These are phyloP conservation scores for Cephus pulcher DNA, from an alignment of 2,888 invertebrate species.

Conservation along the genomic window DNA sequence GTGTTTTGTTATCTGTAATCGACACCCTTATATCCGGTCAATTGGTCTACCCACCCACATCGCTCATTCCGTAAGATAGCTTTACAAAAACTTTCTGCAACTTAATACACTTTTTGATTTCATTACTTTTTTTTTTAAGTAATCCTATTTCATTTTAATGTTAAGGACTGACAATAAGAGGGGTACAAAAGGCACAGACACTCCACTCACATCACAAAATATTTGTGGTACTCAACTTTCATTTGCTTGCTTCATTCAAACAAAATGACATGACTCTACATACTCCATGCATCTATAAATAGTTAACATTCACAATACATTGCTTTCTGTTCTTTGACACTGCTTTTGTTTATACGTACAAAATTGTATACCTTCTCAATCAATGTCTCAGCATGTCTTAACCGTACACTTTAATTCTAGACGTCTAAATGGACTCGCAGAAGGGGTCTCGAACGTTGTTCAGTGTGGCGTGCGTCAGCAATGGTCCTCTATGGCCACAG, in stretches of 20 bases:
- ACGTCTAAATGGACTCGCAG: slow-evolving; percentile 78
- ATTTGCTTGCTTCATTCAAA: neutral
- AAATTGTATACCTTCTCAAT: neutral
- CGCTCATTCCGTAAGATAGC: slow-evolving; percentile 78
- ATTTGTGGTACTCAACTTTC: neutral
- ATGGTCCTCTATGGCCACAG: slow-evolving; percentile 62
- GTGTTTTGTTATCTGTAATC: slow-evolving; percentile 76
- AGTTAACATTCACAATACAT: neutral
- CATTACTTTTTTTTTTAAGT: neutral
- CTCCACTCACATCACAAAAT: neutral
- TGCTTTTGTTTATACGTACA: neutral
- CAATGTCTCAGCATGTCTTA: neutral
- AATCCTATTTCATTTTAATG: neutral
- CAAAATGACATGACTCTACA: neutral
- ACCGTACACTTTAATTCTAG: slow-evolving; percentile 61
- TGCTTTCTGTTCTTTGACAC: neutral
- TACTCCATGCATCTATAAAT: neutral
- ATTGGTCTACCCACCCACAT: slow-evolving; percentile 83
- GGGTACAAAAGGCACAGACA: neutral
- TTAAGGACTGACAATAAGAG: neutral
- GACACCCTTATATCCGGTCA: slow-evolving; percentile 82
- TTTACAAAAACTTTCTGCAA: neutral
- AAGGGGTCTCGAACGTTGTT: slow-evolving; percentile 76
- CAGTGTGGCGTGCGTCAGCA: slow-evolving; percentile 77
- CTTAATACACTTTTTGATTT: neutral